A percentile compares a stretch with the other conserved stretches of the same genome.
Evolutionary conservation across 2,113 vertebrate genomes (phyloP).

Genomic region (Actenoides lindsayi): DNA sequence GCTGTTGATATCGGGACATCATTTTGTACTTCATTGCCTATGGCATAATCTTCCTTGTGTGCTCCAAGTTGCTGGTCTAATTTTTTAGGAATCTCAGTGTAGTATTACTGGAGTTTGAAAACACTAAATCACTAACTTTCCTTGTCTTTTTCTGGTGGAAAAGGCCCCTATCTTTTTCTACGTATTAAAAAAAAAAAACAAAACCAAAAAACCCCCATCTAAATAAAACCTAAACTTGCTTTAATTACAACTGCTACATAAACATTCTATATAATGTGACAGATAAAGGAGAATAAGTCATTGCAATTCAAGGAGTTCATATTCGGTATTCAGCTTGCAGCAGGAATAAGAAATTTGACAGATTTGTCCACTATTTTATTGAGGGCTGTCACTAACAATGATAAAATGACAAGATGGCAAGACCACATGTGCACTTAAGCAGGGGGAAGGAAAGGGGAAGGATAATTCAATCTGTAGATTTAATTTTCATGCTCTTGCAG

Average conservation of each 20-base stretch:
- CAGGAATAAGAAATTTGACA: neutral
- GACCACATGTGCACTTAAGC: neutral
- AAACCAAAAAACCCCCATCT: neutral
- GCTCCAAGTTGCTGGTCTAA: neutral
- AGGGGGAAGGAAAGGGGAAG: neutral
- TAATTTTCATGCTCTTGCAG: constrained; percentile 13
- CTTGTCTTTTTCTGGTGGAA: neutral
- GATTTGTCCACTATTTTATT: neutral
- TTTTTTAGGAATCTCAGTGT: neutral
- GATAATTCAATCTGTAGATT: constrained; percentile 7
- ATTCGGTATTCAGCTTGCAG: neutral
- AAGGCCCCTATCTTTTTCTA: neutral
- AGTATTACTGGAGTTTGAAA: neutral
- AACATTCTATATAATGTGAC: neutral
- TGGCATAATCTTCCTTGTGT: neutral
- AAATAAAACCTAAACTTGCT: neutral
- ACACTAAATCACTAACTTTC: neutral
- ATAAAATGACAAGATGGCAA: constrained; percentile 31
- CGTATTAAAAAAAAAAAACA: neutral
- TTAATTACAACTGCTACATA: neutral
- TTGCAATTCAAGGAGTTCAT: neutral
- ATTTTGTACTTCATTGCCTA: neutral
- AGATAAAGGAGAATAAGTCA: neutral
- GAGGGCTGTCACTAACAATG: neutral
- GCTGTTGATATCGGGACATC: neutral